Evolutionary conservation across 2,113 vertebrate genomes (phyloP), one percentile per base, ranked within the genome.

Genomic region (Pseudorectes ferrugineus): DNA sequence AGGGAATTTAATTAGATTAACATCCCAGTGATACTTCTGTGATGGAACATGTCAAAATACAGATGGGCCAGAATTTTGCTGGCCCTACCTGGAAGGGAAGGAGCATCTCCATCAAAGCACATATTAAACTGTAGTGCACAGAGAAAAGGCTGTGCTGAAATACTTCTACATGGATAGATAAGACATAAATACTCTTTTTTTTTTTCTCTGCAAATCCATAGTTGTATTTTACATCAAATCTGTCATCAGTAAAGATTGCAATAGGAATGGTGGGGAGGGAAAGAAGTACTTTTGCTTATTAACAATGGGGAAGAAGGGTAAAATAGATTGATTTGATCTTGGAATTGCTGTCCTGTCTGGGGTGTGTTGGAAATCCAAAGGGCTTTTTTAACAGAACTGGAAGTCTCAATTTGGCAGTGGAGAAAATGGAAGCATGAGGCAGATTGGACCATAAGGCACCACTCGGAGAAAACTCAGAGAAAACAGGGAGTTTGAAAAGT

Each of bases 1-100:
- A 66, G 12, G 26, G 6, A 76, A 40, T 24, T n/a, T 42, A 55
- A 24, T 35, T 52, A 78, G 11, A 21, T 68, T 68, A 80, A 20
- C 1, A 0, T 25, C 11, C 17, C 19, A 82, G 1, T 45, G 3
- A 16, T 59, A 23, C 2, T 57, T 65, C 14, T 35, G 22, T 66
- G 46, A 36, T 75, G 25, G 12, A 52, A 43, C 12, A 15, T 79
- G 57, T 3, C 15, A 58, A 78, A 58, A 77, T 33, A 38, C 0
- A 55, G 23, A 46, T 31, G 22, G 22, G 11, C 8, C 19, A 59
- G 36, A 45, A 76, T 42, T 9, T 59, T 89, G 5, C 5, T 65
- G 16, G 8, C 4, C 17, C 14, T 33, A 9, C 40, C 17, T 43
- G 14, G n/a, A 75, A 78, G 28, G 51, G 61, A 74, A 80, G 22